These are phyloP conservation scores for Anhinga anhinga DNA, from an alignment of 2,113 vertebrate genomes.

Conservation along the genomic window DNA sequence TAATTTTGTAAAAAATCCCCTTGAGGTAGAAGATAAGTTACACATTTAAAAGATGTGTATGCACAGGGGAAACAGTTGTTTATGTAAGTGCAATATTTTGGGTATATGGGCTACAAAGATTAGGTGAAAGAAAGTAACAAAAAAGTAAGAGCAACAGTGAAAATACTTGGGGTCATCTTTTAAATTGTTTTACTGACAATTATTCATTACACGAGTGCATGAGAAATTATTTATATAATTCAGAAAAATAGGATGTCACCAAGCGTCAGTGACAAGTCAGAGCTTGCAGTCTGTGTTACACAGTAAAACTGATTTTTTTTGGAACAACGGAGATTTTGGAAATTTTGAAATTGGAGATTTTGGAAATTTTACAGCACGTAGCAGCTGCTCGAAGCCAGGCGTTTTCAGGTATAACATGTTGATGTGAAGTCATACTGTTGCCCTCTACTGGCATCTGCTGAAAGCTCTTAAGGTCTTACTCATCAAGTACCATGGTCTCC, in stretches of 20 bases:
- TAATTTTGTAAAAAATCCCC: neutral
- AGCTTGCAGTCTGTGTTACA: neutral
- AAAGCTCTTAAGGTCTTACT: constrained; percentile 22
- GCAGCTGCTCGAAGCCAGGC: constrained; percentile 56
- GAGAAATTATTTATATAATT: neutral
- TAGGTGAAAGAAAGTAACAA: neutral
- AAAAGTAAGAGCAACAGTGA: neutral
- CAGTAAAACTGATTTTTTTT: neutral
- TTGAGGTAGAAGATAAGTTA: neutral
- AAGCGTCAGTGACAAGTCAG: neutral
- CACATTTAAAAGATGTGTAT: neutral
- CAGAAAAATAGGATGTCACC: neutral
- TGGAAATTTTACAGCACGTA: accelerated
- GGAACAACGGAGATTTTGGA: neutral
- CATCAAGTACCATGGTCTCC: neutral
- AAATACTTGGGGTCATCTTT: neutral
- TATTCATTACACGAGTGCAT: neutral
- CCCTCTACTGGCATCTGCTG: constrained; percentile 67
- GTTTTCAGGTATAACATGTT: constrained; percentile 58
- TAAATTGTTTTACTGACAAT: neutral
- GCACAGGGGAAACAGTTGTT: neutral
- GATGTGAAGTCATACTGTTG: constrained; percentile 63
- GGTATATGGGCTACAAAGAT: neutral
- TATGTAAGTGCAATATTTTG: neutral
- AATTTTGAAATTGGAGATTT: neutral